Base-by-base conservation (phyloP, 2,113 vertebrate species). In the Pterocles burchelli region DNA sequence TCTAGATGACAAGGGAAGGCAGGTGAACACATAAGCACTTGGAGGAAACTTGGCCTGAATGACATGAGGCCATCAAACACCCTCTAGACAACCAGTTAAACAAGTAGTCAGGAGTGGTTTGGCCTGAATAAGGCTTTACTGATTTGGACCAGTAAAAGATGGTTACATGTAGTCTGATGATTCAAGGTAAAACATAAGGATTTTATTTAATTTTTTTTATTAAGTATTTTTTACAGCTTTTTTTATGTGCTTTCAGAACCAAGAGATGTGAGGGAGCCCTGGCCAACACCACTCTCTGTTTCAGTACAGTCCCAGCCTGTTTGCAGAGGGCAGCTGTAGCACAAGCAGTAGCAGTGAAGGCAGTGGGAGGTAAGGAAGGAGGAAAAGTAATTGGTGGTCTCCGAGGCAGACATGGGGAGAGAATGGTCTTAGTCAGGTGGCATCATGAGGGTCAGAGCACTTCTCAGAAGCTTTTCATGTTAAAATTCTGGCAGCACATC, bases 401-500 rank as follows among this genome's bases (percentile, higher is more conserved):
- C 13, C 57, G 54, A 80, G 67, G 65, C 36, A 83, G 70, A 78
- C 28, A 29, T 41, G 34, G 26, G 49, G 71, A 83, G 38, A 75
- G 26, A 84, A 82, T 22, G 29, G 8, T 82, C 48, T 91, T 48
- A 43, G 24, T 51, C 36, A 38, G 29, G 17, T 43, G 76, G n/a
- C 34, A 68, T 43, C 89, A 63, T 2, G 34, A 78, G 19, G 36
- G 45, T 72, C 72, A 85, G 0, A 66, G 33, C 45, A 29, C 58
- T 93, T 95, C 73, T 67, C 67, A 81, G 79, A 87, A 81, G 65
- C 19, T 93, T 61, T 78, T 72, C 73, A 52, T 92, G 13, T 68
- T 89, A 77, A 88, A 90, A 81, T 63, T 71, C 77, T 95, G 82
- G 76, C 79, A 91, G 82, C 45, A 81, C 59, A 85, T 92, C 88